Base-by-base conservation (phyloP, 1,140 invertebrate species). In the Catajapyx aquilonaris region DNA sequence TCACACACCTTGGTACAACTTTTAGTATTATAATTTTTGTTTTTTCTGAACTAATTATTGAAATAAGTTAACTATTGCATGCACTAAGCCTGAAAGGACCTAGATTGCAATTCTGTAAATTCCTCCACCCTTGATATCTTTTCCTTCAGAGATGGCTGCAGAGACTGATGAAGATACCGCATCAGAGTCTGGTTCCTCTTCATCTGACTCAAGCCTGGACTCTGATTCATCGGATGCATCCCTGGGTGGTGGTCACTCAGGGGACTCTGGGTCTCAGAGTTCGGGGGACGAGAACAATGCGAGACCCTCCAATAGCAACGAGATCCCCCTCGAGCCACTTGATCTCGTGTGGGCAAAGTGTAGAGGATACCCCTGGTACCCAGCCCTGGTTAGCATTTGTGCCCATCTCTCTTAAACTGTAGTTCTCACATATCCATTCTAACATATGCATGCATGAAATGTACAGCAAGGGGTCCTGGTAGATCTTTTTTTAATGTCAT, bases 321-420 rank as follows among this genome's bases (percentile, higher is more conserved):
- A 44, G 7, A 53, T 49, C 45, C 52, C 46, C 18, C 51, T 85
- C 21, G 76, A 83, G 48, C 79, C 84, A 1, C 57, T 94, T 16
- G 85, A 93, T 54, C 65, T 94, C 5, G 88, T 95, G 1, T 96
- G 90, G 90, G 88, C 88, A 1, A 94, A 94, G 53, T 94, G 86
- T 63, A 68, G 87, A 41, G 88, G 87, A 2, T 93, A 91, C 60
- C 87, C 87, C 3, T 94, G 87, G 86, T 94, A 94, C 62, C 90
- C 90, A 22, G 90, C 88, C 1, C 59, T 96, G 35, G 67, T 70
- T 51, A 57, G 61, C 45, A 30, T 36, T 34, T 22, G 28, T 34
- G 13, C 38, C 16, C 7, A 31, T 20, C 31, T 32, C 34, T 34
- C 10, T 25, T 40, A 30, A 16, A n/a, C 37, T 31, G n/a, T n/a